Base-by-base conservation (phyloP, 2,113 vertebrate species). In the Seriola quinqueradiata region DNA sequence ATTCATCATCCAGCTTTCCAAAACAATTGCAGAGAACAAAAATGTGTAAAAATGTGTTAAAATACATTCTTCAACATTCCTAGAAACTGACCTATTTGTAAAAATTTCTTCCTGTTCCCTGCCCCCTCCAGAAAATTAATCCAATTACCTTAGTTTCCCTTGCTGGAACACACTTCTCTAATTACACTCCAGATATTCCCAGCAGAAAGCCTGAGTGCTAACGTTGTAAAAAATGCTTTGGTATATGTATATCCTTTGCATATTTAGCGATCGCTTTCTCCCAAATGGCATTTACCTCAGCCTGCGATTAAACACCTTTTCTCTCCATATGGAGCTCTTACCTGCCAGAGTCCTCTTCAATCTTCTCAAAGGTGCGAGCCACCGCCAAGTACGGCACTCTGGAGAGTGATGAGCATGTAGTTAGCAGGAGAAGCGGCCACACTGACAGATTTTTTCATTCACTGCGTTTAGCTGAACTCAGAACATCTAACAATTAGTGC, bases 311-410 rank as follows among this genome's bases (percentile, higher is more conserved):
- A n/a, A 59, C 6, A 14, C 34, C 19, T 57, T 64, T 48, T n/a
- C 69, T 9, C 21, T 67, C 79, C 79, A 82, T 64, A 78, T 68
- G 79, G 65, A 73, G 77, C 67, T 66, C 91, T 87, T 92, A 98
- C 97, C 97, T 95, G 86, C 97, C 96, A 58, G 96, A 96, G 65
- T 96, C 97, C 52, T 97, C 95, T 83, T 98, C 97, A 2, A 98
- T 97, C 90, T 94, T 96, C 91, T 98, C 96, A 85, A 98, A 97
- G 0, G 97, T 97, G 25, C 96, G 96, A 63, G 97, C 97, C 77
- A 98, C 96, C 1, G 97, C 97, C 84, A 98, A 88, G 81, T 97
- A 98, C 17, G 97, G 97, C 40, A 98, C 96, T 89, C 97, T 98
- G 86, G 54, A 65, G 88, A 60, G 81, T 5, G 87, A 87, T 71